Base-by-base conservation (phyloP, 2,113 vertebrate species). In the Corythaixoides concolor region DNA sequence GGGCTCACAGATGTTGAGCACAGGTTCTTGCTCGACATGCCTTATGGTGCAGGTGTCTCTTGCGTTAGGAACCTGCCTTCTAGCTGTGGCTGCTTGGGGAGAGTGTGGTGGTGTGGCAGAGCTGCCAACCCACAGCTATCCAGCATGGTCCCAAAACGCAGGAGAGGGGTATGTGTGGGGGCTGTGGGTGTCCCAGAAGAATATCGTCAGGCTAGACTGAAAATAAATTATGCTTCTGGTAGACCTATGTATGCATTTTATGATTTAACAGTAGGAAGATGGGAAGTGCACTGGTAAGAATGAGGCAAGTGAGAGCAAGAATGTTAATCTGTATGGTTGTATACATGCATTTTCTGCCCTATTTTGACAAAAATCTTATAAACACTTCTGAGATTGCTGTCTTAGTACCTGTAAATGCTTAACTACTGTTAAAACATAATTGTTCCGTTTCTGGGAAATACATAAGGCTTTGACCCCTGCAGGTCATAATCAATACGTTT, bases 1-100 rank as follows among this genome's bases (percentile, higher is more conserved):
- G 6, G 28, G 30, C 56, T 30, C 4, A 1, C 1, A 1, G 47
- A 4, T 16, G 2, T 28, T 52, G 45, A 32, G 28, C 43, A 26
- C 11, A 52, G 73, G 52, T 43, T 66, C 49, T 62, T 69, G 60
- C 76, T 82, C 58, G 67, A 5, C 2, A 0, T 1, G 4, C 62
- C 24, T 23, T n/a, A 12, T 1, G 43, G 15, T 33, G 47, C 58
- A 67, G 23, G 15, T 23, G 7, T 28, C 20, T 21, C 45, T 84
- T 6, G 9, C 12, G 74, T 18, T 19, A 3, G 77, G 24, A 62
- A 8, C 33, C 24, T 60, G 17, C 9, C 26, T 63, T 60, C 15
- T 21, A 21, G 6, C 30, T 33, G 20, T 18, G 62, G 24, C 47
- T 30, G 21, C 41, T 32, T 27, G 45, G 56, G 79, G 9, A 53